Conservation (phyloP, 2,797 vertebrate genomes). For the Furcifer pardalis region DNA sequence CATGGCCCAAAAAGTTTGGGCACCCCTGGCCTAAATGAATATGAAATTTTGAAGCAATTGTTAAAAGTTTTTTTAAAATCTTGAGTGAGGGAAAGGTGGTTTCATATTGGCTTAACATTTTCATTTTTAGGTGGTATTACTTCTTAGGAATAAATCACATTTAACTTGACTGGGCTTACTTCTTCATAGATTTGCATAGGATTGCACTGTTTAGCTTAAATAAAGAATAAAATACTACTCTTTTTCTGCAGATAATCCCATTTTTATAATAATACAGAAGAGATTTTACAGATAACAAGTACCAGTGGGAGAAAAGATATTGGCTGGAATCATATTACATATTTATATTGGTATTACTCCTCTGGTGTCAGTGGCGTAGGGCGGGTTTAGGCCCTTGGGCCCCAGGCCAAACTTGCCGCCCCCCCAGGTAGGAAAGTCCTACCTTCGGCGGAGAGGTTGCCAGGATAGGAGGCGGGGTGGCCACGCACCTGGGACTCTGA, state of each 20-base stretch:
- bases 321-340: too few relatives aligned
- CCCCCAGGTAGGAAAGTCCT: too few relatives aligned
- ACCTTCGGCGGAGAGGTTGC: too few relatives aligned
- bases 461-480: too few relatives aligned
- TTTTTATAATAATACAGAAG: background rate
- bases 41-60: background rate
- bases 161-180: background rate
- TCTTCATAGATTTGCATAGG: background rate
- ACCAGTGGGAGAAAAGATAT: background rate
- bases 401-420: too few relatives aligned
- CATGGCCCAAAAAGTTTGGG: too few relatives aligned
- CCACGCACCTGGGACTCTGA: too few relatives aligned
- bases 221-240: background rate
- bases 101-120: background rate
- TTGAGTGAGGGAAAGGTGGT: background rate
- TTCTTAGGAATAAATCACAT: background rate
- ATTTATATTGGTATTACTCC: too few relatives aligned
- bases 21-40: too few relatives aligned
- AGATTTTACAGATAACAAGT: background rate
- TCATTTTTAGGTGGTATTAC: background rate
- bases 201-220: background rate
- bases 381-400: too few relatives aligned
- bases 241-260: background rate
- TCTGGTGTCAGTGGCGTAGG: too few relatives aligned
- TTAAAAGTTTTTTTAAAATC: background rate